Percentiles rank a stretch among this genome's conserved stretches.
Evolutionary conservation across 2,797 vertebrate genomes (phyloP).

Genomic region (Manis javanica): DNA sequence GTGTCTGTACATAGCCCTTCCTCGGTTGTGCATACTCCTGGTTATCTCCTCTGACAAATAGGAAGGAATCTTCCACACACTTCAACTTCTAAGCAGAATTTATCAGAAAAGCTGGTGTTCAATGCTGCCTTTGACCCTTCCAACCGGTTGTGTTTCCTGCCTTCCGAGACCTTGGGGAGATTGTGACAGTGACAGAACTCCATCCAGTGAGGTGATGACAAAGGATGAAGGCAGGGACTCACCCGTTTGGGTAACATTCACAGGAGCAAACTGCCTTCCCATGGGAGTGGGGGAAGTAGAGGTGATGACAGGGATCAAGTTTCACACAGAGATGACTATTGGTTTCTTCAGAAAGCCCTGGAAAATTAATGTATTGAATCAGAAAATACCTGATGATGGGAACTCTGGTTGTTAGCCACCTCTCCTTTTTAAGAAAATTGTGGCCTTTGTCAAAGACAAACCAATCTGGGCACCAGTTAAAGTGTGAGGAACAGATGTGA

Average conservation of each 20-base stretch:
- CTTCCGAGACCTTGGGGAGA: not conserved
- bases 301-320: not conserved
- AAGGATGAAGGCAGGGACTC: not conserved
- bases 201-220: not conserved
- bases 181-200: not conserved
- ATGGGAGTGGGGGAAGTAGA: not conserved
- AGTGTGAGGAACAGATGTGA: not conserved
- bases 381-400: not conserved
- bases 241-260: not conserved
- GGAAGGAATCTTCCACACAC: not conserved
- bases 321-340: not conserved
- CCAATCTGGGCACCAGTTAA: not conserved
- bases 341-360: not conserved
- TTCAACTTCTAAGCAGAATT: not conserved
- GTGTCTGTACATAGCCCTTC: not conserved
- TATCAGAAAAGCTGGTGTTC: not conserved
- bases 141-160: not conserved
- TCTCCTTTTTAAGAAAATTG: accelerated
- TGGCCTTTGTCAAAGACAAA: not conserved
- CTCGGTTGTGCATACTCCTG: not conserved
- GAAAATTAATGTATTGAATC: not conserved
- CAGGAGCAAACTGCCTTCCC: not conserved
- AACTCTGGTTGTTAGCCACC: not conserved
- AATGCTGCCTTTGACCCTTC: not conserved
- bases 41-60: not conserved